Conservation (phyloP, 1,140 invertebrate genomes). For the Mylabris phalerata region DNA sequence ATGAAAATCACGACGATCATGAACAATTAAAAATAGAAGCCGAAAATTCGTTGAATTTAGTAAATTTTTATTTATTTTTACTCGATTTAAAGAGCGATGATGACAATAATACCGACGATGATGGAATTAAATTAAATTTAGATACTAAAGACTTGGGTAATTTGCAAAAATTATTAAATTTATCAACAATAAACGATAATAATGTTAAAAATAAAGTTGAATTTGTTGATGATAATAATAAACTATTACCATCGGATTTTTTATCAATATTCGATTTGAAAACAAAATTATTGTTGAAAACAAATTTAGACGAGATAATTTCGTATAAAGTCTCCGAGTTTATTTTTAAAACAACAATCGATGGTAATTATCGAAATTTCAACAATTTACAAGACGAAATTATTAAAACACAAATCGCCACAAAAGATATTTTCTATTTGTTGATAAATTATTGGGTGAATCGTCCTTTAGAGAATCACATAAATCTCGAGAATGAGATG, state of each 20-base stretch:
- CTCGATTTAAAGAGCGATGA: slow-evolving; percentile 17
- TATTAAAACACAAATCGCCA: slow-evolving; percentile 46
- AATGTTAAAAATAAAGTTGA: slow-evolving; percentile 32
- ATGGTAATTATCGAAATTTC: slow-evolving; percentile 45
- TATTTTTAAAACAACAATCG: slow-evolving; percentile 55
- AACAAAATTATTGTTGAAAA: slow-evolving; percentile 42
- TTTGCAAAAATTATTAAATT: slow-evolving; percentile 40
- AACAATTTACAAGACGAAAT: slow-evolving; percentile 38
- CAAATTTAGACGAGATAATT: slow-evolving; percentile 39
- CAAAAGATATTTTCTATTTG: slow-evolving; percentile 55
- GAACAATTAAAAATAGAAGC: slow-evolving; percentile 28
- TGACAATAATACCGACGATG: slow-evolving; percentile 18
- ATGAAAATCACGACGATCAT: slow-evolving; percentile 27
- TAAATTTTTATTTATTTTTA: slow-evolving; percentile 35
- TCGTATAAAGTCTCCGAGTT: slow-evolving; percentile 48
- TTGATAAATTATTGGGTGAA: slow-evolving; percentile 61
- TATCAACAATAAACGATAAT: slow-evolving; percentile 32
- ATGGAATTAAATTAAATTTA: slow-evolving; percentile 11
- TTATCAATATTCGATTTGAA: slow-evolving; percentile 51
- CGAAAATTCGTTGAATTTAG: slow-evolving; percentile 31
- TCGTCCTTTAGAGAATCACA: slow-evolving; percentile 45
- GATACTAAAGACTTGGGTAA: slow-evolving; percentile 37
- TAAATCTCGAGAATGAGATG: slow-evolving; percentile 45
- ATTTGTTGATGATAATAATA: slow-evolving; percentile 32
- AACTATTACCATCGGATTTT: slow-evolving; percentile 40